Conservation (phyloP, 2,113 vertebrate species). For the Sinocyclocheilus maitianheensis region DNA sequence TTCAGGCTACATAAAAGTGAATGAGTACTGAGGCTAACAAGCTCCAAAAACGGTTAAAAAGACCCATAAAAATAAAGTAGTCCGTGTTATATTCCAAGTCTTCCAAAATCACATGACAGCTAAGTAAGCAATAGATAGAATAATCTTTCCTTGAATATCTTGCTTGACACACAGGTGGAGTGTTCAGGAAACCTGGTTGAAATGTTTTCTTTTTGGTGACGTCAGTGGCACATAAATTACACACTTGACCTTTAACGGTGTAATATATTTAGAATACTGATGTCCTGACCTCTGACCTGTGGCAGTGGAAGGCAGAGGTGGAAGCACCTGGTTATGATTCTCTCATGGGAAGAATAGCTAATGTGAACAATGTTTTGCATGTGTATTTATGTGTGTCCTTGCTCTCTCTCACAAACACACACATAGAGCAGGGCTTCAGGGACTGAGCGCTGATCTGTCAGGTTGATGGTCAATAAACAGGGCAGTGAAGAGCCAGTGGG, state of each 20-base stretch:
- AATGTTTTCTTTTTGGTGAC: neutral
- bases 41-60: too few species aligned
- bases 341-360: neutral
- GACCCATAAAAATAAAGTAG: neutral
- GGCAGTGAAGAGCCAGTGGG: neutral
- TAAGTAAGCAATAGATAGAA: neutral
- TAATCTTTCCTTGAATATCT: neutral
- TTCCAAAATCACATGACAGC: neutral
- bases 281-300: neutral
- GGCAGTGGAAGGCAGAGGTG: neutral
- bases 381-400: neutral
- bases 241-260: neutral
- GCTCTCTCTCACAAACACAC: neutral
- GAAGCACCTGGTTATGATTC: neutral
- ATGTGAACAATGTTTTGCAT: slow-evolving; percentile 9
- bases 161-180: neutral
- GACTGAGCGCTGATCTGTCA: slow-evolving; percentile 3
- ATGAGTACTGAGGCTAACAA: neutral
- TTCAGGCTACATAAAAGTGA: neutral
- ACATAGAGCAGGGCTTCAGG: neutral
- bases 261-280: neutral
- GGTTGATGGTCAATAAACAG: slow-evolving; percentile 20
- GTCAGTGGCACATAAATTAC: neutral
- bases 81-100: neutral
- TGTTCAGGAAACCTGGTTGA: neutral